Evolutionary conservation across 2,113 vertebrate genomes (phyloP).

Genomic region (Clarias magur): DNA sequence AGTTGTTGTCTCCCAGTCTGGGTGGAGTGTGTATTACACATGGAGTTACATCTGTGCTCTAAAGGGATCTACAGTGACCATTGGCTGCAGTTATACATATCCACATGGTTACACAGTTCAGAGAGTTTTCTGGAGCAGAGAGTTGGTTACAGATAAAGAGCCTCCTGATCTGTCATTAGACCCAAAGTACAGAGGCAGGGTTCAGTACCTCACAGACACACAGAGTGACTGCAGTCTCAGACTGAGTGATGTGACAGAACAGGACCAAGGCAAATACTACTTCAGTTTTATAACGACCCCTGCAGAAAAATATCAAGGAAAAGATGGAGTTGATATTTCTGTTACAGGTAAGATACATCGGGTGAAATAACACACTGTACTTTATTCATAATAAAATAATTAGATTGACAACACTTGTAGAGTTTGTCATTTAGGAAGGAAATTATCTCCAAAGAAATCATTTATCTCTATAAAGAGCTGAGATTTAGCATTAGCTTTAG

Average conservation of each 20-base stretch:
- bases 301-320: not conserved
- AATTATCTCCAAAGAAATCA: no score
- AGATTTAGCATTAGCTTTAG: no score
- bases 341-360: slow-evolving; percentile 27
- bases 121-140: slow-evolving; percentile 12
- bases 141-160: not conserved
- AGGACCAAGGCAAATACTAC: slow-evolving; percentile 22
- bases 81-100: no score
- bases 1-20: not conserved
- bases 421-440: no score
- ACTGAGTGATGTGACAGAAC: slow-evolving; percentile 1
- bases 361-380: not conserved
- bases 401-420: no score
- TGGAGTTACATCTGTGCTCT: slow-evolving; percentile 6
- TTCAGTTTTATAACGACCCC: not conserved
- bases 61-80: slow-evolving; percentile 14
- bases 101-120: not conserved
- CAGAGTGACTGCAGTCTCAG: not conserved
- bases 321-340: not conserved
- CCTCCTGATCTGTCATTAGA: not conserved
- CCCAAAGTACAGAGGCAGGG: slow-evolving; percentile 2
- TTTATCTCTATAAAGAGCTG: no score
- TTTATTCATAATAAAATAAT: no score
- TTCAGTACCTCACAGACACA: not conserved
- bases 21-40: not conserved